Conservation (phyloP, 2,113 vertebrate genomes). For the Myanophis thanlyinensis region DNA sequence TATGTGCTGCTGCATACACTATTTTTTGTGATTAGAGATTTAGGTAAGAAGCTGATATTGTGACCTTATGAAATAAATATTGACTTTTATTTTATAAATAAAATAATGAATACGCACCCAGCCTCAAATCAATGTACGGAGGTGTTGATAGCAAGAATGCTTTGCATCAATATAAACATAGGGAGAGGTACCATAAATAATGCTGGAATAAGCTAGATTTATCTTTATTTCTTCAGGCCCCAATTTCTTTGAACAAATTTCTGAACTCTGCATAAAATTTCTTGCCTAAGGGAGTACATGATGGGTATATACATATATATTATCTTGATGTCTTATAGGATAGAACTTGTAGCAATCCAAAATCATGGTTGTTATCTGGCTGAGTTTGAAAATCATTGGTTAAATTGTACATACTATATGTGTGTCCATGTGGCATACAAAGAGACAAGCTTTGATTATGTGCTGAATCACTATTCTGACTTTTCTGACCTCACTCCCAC, state of each 20-base stretch:
- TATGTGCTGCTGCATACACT: too few relatives aligned
- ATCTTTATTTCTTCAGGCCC: not conserved
- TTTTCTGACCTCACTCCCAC: not conserved
- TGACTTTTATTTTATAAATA: not conserved
- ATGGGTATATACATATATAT: not conserved
- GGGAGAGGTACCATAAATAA: not conserved
- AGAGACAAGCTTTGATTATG: not conserved
- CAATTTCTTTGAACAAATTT: not conserved
- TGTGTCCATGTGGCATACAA: not conserved
- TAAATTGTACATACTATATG: not conserved
- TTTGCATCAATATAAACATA: not conserved
- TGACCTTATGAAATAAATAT: not conserved
- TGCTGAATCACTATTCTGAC: not conserved
- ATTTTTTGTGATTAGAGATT: not conserved
- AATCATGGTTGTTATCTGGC: not conserved
- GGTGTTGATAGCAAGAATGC: not conserved
- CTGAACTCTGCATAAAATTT: not conserved
- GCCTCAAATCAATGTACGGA: not conserved
- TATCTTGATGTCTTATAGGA: not conserved
- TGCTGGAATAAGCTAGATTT: not conserved
- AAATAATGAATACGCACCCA: not conserved
- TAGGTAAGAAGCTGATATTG: not conserved
- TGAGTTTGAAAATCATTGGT: not conserved
- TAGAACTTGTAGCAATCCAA: not conserved
- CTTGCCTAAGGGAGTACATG: not conserved